Conservation (phyloP, 2,888 invertebrate species). For the Rotaria macrura region DNA sequence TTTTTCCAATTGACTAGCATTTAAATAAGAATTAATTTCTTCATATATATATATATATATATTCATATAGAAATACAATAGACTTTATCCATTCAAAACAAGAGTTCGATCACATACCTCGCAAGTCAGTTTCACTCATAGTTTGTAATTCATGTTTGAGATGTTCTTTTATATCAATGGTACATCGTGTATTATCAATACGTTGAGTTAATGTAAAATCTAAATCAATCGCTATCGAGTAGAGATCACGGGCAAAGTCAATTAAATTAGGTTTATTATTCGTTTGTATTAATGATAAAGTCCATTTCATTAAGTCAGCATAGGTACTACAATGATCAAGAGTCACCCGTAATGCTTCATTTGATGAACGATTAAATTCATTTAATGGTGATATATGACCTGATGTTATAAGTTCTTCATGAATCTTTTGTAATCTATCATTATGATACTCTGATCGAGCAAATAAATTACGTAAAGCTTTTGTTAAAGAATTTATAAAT, state of each 20-base stretch:
- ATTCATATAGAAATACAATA: too few species aligned
- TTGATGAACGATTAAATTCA: neutral
- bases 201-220: neutral
- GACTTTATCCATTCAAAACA: too few species aligned
- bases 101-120: neutral
- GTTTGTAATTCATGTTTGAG: neutral
- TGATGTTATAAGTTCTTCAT: neutral
- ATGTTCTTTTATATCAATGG: neutral
- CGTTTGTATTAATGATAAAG: slow-evolving; percentile 2
- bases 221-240: slow-evolving; percentile 7
- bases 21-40: slow-evolving; percentile 12
- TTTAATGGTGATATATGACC: slow-evolving; percentile 2
- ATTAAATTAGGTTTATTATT: neutral
- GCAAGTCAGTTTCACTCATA: neutral
- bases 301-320: neutral
- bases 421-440: neutral
- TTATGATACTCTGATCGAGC: neutral
- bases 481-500: neutral
- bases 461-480: neutral
- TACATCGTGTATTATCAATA: neutral
- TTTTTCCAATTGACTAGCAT: neutral
- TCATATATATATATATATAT: too few species aligned
- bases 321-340: neutral
- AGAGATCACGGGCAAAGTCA: neutral
- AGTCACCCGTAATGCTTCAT: neutral